Conservation (phyloP, 1,140 invertebrate species). For the Druon quercuslanigerum region DNA sequence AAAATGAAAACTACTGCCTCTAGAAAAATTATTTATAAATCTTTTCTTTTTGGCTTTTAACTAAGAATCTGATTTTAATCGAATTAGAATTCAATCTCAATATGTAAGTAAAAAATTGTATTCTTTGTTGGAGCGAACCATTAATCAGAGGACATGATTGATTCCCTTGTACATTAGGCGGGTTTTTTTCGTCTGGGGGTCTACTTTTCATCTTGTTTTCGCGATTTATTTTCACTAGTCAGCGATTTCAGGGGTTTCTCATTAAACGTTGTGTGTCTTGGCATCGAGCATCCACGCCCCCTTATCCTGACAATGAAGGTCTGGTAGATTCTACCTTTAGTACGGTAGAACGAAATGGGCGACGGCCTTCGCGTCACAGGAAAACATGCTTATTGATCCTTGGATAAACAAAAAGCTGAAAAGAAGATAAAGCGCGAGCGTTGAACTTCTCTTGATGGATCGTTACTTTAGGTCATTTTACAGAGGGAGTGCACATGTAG, state of each 20-base stretch:
- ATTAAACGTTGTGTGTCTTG: slow-evolving; percentile 41
- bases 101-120: neutral
- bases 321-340: slow-evolving; percentile 43
- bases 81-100: neutral
- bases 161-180: slow-evolving; percentile 1
- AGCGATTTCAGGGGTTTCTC: slow-evolving; percentile 34
- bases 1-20: neutral
- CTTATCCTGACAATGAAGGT: slow-evolving; percentile 47
- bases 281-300: slow-evolving; percentile 9
- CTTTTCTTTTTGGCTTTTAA: neutral
- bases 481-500: neutral
- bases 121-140: neutral
- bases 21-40: neutral
- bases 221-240: too few relatives aligned
- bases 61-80: neutral
- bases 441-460: neutral
- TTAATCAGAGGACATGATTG: neutral
- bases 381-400: slow-evolving; percentile 42
- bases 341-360: slow-evolving; percentile 45
- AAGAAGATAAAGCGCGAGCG: neutral
- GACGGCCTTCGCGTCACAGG: slow-evolving; percentile 37
- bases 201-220: neutral
- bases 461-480: neutral
- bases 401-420: slow-evolving; percentile 47
- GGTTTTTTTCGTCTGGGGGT: neutral